A percentile compares a stretch with the other conserved stretches of the same genome.
Evolutionary conservation across 2,113 vertebrate genomes (phyloP).

Genomic region (Phalacrocorax brasilianus): DNA sequence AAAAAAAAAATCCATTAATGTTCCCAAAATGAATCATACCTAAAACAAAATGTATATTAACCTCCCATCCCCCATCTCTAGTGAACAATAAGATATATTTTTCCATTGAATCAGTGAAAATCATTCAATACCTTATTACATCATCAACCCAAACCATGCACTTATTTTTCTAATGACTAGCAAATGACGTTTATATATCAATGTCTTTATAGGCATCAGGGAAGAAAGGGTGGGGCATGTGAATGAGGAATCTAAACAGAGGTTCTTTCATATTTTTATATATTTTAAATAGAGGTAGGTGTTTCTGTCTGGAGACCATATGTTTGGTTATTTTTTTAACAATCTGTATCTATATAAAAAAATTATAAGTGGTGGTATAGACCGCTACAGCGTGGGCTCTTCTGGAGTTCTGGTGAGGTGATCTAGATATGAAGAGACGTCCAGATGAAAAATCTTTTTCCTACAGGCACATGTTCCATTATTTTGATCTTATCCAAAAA

Average conservation of each 20-base stretch:
- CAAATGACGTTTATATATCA: constrained; percentile 6
- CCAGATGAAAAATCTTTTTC: neutral
- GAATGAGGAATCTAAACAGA: neutral
- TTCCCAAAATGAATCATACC: constrained; percentile 29
- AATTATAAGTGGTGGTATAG: neutral
- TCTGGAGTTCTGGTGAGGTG: neutral
- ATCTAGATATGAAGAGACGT: neutral
- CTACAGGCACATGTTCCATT: neutral
- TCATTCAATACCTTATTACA: constrained; percentile 8
- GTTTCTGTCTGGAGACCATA: constrained; percentile 52
- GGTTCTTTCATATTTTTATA: neutral
- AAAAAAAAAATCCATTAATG: neutral
- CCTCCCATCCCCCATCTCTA: constrained; percentile 27
- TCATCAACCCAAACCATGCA: neutral
- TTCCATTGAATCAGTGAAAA: constrained; percentile 33
- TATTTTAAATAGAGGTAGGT: constrained; percentile 7
- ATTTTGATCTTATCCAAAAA: neutral
- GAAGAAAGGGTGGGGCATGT: neutral
- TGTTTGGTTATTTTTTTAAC: neutral
- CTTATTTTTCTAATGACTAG: constrained; percentile 5
- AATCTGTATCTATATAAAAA: neutral
- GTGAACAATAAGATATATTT: constrained; percentile 26
- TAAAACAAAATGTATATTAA: constrained; percentile 6
- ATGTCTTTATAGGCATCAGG: neutral
- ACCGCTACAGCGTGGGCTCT: neutral